A percentile compares a stretch with the other conserved stretches of the same genome.
Conservation (phyloP, 2,113 vertebrate species). For the Struthidea cinerea region DNA sequence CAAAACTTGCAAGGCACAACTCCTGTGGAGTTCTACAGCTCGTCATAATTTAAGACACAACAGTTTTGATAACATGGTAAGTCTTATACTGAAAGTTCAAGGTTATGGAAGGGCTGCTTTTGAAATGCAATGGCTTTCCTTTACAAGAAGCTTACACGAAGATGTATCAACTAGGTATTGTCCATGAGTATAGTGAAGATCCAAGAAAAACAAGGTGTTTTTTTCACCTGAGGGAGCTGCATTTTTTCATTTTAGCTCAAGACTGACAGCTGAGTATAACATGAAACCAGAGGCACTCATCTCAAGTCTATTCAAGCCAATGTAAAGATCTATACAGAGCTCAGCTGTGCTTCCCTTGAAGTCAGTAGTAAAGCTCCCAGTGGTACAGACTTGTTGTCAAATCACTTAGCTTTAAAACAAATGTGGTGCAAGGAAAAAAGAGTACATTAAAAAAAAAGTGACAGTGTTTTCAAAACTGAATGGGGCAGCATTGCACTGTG, state of each 20-base stretch:
- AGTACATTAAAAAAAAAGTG: neutral
- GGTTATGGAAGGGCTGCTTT: neutral
- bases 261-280: constrained; percentile 43
- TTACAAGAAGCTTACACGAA: neutral
- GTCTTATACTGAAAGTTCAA: neutral
- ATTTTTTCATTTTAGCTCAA: constrained; percentile 51
- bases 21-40: neutral
- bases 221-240: neutral
- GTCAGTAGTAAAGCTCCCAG: constrained; percentile 26
- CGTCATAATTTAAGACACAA: neutral
- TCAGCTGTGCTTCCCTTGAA: neutral
- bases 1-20: neutral
- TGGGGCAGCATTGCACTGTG: neutral
- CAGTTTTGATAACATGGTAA: neutral
- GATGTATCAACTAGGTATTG: neutral
- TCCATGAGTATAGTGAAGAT: neutral
- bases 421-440: neutral
- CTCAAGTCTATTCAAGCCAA: neutral
- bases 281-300: neutral
- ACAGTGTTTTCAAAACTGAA: constrained; percentile 1
- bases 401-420: constrained; percentile 9
- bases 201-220: neutral
- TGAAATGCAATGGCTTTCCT: neutral
- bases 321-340: constrained; percentile 5
- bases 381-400: neutral